Base-by-base conservation (phyloP, 1,140 invertebrate species). In the Micrasema minimum region DNA sequence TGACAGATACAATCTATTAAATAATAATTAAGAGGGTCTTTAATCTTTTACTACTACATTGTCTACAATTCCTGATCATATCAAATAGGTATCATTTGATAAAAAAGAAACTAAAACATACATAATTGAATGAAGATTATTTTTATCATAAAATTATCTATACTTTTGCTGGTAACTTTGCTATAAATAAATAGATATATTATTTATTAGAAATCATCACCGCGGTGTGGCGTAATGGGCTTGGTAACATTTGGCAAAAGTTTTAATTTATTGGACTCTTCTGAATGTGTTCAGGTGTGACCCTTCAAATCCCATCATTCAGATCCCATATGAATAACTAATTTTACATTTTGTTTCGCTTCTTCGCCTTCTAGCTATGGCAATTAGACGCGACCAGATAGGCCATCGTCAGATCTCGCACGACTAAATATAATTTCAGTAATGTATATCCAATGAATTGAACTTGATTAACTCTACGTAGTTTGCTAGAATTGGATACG, bases 1-100 rank as follows among this genome's bases (percentile, higher is more conserved):
- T 57, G 23, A 57, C 53, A 57, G 53, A 37, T 57, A 57, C 53
- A 38, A 37, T 57, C 23, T 57, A 57, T 57, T 6, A 38, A 57
- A 57, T 57, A 51, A 23, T 51, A 51, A 23, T 51, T 51, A 16
- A 57, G 37, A 35, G 53, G 50, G 31, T 57, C 31, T n/a, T 57
- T 37, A 57, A 35, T 35, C n/a, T 57, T 57, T n/a, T n/a, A n/a
- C 20, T 35, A 57, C 53, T 57, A 57, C 14, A n/a, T 12, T 53
- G 12, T 16, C 53, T 57, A 57, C 53, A 57, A n/a, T 18, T 35
- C 20, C 53, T 57, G 53, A 57, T 16, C 23, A 37, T 57, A 35
- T 35, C 37, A 57, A 35, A 57, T 37, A 37, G n/a, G n/a, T n/a
- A 35, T 35, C 51, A 12, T 23, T 55, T 26, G 23, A 57, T 57